Base-by-base conservation (phyloP, 2,888 invertebrate genomes). In the Erebia ligea region DNA sequence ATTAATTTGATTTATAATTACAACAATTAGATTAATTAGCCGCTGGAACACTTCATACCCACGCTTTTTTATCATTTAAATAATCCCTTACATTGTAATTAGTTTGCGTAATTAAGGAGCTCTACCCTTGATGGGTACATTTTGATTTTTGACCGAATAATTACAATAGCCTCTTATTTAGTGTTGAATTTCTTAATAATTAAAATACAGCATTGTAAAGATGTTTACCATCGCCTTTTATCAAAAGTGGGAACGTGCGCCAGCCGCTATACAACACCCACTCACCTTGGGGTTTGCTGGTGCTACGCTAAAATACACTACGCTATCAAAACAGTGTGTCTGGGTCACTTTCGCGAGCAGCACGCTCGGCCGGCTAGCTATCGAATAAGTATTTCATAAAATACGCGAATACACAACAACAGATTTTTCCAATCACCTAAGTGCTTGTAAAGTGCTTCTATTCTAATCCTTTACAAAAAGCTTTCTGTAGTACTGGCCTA, bases 281-380 rank as follows among this genome's bases (percentile, higher is more conserved):
- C 86, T 91, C 88, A 91, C 92, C 91, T 92, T 92, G 92, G 84
- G 81, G 82, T 82, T 86, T 81, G 84, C 84, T 87, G 86, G 85
- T 76, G 71, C 77, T 77, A 88, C 90, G 89, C 88, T 90, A 89
- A 89, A 90, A 88, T 88, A 91, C 64, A 85, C 89, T 88, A 91
- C 87, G 84, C 87, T 87, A 90, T 90, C 90, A 90, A 91, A 92
- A 92, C 92, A 92, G 92, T 92, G 85, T 82, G 87, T 85, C 85
- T 82, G 81, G 82, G 80, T 81, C 83, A 77, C 71, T 81, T 87
- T 78, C 77, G 73, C 75, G 79, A 78, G 86, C 73, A 82, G 82
- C 87, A 90, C 90, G 91, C 76, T 74, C 76, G 81, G 74, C 69
- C 72, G 10, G 11, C 45, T 17, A 50, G 52, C 42, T 17, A 50